Evolutionary conservation across 2,888 invertebrate species (phyloP).

Genomic region (Diachrysia chrysitis): DNA sequence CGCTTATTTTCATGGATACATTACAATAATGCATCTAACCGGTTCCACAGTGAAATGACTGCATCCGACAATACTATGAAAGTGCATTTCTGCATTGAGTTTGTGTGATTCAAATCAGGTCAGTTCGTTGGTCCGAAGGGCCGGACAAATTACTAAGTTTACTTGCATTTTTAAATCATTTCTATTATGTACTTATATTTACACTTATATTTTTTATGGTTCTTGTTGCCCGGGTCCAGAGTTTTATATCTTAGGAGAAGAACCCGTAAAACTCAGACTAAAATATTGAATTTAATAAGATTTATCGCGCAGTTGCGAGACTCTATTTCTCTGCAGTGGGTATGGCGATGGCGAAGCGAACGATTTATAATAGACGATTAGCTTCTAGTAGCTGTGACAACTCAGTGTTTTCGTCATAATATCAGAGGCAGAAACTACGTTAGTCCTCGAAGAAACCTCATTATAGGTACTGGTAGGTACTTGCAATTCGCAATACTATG

Average conservation of each 20-base stretch:
- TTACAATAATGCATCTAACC: slow-evolving; percentile 4
- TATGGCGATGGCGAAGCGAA: no score
- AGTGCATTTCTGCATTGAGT: slow-evolving; percentile 4
- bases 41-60: not conserved
- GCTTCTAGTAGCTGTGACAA: not conserved
- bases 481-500: no score
- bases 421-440: not conserved
- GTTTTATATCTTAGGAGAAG: not conserved
- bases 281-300: not conserved
- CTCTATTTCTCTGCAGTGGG: not conserved
- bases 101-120: not conserved
- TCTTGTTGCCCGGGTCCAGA: no score
- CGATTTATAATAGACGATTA: not conserved
- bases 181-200: no score
- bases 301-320: not conserved
- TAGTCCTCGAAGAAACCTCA: not conserved
- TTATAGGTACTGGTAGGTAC: no score
- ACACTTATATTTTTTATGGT: no score
- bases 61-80: slow-evolving; percentile 4
- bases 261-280: not conserved
- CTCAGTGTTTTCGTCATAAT: not conserved
- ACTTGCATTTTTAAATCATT: no score
- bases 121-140: not conserved
- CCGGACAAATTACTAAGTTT: not conserved
- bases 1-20: not conserved